Conservation (phyloP, 1,140 invertebrate genomes). For the Dufourea novaeangliae region DNA sequence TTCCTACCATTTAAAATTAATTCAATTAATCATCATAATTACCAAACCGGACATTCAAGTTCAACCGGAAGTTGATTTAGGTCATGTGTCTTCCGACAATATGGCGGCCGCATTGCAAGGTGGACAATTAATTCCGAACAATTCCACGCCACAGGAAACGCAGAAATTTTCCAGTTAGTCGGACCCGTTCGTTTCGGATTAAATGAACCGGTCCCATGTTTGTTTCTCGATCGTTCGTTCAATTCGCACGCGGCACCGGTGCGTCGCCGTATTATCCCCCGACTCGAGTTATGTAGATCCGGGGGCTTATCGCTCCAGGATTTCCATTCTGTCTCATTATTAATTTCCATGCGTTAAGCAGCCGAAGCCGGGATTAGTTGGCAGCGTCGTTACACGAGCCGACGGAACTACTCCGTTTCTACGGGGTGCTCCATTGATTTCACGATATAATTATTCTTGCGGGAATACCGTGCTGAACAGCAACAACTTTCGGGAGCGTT, state of each 20-base stretch:
- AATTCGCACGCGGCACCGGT: conserved; percentile 48
- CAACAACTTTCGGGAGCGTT: background rate
- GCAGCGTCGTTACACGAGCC: conserved; percentile 57
- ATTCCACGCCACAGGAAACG: background rate
- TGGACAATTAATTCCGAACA: conserved; percentile 23
- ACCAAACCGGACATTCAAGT: no score
- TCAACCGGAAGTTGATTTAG: background rate
- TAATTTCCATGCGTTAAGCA: conserved; percentile 70
- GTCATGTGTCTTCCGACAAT: background rate
- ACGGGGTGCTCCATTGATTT: conserved; percentile 52
- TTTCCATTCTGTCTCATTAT: conserved; percentile 69
- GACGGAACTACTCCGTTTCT: conserved; percentile 47
- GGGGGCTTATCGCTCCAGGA: conserved; percentile 65
- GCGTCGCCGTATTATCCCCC: conserved; percentile 59
- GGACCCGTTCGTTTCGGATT: conserved; percentile 39
- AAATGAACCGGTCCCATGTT: conserved; percentile 61
- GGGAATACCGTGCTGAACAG: background rate
- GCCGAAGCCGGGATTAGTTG: conserved; percentile 51
- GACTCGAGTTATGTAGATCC: conserved; percentile 62
- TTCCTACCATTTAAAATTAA: no score
- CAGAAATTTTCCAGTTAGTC: conserved; percentile 37
- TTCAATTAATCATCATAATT: no score
- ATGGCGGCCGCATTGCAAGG: background rate
- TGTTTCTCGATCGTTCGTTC: conserved; percentile 66
- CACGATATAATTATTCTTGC: conserved; percentile 48